phyloP scores from a whole-genome alignment of 1,140 invertebrate species.

The Atta texana region DNA sequence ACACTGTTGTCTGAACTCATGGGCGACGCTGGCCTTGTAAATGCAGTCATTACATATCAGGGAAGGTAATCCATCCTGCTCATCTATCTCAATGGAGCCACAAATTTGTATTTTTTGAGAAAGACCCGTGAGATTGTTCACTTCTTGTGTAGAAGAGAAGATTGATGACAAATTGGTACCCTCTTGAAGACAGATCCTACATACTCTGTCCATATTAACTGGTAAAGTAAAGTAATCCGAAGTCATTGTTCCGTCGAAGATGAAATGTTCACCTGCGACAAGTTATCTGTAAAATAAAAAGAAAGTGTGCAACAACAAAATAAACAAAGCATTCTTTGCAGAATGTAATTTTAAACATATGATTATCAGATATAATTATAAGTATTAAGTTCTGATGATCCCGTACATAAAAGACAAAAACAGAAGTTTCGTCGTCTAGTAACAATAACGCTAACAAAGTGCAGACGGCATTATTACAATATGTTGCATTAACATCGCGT shows the following conservation, averaged over 20 bases:
- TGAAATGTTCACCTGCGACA: neutral
- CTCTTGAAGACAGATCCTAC: slow-evolving; percentile 83
- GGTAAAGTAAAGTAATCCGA: slow-evolving; percentile 80
- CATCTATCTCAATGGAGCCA: slow-evolving; percentile 82
- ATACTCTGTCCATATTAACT: slow-evolving; percentile 82
- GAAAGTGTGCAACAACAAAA: neutral
- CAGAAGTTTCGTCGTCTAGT: neutral
- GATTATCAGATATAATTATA: neutral
- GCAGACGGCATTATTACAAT: neutral
- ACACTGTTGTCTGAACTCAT: slow-evolving; percentile 84
- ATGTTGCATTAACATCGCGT: slow-evolving; percentile 15
- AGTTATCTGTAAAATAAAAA: slow-evolving; percentile 57
- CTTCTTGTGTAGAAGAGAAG: slow-evolving; percentile 79
- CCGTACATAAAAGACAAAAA: neutral
- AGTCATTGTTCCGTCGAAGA: slow-evolving; percentile 74
- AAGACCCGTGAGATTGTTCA: slow-evolving; percentile 74
- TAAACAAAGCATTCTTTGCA: neutral
- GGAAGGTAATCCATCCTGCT: slow-evolving; percentile 84
- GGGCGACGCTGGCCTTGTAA: slow-evolving; percentile 83
- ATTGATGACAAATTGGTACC: slow-evolving; percentile 81
- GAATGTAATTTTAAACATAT: neutral
- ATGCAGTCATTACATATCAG: slow-evolving; percentile 83
- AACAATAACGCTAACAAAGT: neutral
- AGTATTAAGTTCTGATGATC: neutral
- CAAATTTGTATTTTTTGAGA: slow-evolving; percentile 83